These are phyloP conservation scores for Hermaeophaga mercurialis DNA, from an alignment of 2,888 invertebrate species.

Conservation along the genomic window DNA sequence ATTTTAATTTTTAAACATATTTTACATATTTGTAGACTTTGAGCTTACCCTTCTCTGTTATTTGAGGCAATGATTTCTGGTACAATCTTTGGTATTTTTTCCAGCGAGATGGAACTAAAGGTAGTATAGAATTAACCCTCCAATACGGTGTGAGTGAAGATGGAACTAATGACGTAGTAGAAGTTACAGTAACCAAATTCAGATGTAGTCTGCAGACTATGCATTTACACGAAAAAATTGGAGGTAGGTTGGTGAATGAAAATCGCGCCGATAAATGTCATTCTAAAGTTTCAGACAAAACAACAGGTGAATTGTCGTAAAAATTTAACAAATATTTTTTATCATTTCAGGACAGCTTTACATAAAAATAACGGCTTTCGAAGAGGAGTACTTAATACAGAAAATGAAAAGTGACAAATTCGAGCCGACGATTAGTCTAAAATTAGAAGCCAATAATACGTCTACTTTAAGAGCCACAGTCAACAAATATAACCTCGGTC, in stretches of 20 bases:
- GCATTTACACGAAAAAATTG: constrained; percentile 71
- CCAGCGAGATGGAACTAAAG: constrained; percentile 72
- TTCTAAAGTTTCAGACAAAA: no score
- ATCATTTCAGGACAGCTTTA: constrained; percentile 67
- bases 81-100: no score
- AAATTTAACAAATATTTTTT: no score
- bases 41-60: no score
- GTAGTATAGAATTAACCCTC: constrained; percentile 69
- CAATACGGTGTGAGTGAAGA: constrained; percentile 70
- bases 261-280: no score
- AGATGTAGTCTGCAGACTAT: constrained; percentile 73
- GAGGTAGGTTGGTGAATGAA: constrained; percentile 64
- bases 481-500: constrained; percentile 66
- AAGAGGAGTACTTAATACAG: constrained; percentile 62
- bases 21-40: no score
- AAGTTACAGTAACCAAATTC: constrained; percentile 66
- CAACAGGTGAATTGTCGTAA: not conserved
- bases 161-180: constrained; percentile 66
- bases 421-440: constrained; percentile 75
- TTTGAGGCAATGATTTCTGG: no score
- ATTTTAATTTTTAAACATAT: no score
- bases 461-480: constrained; percentile 68
- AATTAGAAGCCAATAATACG: constrained; percentile 71
- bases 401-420: constrained; percentile 76
- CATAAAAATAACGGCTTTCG: constrained; percentile 76